Evolutionary conservation across 2,113 vertebrate species (phyloP), one percentile per base, ranked within the genome.

Genomic region (Pelecanus crispus): DNA sequence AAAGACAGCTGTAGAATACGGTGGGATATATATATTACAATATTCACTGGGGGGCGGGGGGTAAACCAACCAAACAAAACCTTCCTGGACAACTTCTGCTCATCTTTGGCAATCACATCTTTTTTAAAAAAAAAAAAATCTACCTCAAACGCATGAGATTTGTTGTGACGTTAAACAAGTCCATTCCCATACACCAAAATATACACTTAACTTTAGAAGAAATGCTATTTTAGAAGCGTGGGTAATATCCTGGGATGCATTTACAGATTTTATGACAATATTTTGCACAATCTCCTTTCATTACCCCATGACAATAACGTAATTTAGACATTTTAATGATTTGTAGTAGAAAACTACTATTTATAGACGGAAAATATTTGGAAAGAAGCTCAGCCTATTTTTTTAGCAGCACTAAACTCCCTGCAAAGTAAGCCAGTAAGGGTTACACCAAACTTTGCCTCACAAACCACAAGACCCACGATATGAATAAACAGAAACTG

Each of bases 401-500:
- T 77, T 86, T 65, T 24, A 65, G 31, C 73, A 92, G 65, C 52
- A 81, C 44, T 49, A 81, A 74, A 71, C 83, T 97, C 83, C 40
- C 31, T 75, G 45, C 72, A 44, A 78, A 85, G n/a, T 17, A 59
- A 86, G 21, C 18, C 63, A 88, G 61, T 38, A 49, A 95, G 81
- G 49, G 86, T 91, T 95, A 94, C 77, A 81, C 53, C 81, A 96
- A 94, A 94, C 91, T 94, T 59, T 70, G 73, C 66, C n/a, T 92
- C 66, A 92, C 66, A 91, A 91, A 91, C 94, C 94, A 89, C 92
- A 97, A 83, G 91, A 91, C 66, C 56, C 81, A 90, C 0, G 2
- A 85, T 29, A 84, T 73, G 81, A 95, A 96, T 91, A 95, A 94
- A 95, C 17, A 94, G 80, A 89, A 96, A 83, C 70, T 82, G 84